Conservation (phyloP, 2,797 vertebrate species). For the Ctenochaetus hawaiiensis region DNA sequence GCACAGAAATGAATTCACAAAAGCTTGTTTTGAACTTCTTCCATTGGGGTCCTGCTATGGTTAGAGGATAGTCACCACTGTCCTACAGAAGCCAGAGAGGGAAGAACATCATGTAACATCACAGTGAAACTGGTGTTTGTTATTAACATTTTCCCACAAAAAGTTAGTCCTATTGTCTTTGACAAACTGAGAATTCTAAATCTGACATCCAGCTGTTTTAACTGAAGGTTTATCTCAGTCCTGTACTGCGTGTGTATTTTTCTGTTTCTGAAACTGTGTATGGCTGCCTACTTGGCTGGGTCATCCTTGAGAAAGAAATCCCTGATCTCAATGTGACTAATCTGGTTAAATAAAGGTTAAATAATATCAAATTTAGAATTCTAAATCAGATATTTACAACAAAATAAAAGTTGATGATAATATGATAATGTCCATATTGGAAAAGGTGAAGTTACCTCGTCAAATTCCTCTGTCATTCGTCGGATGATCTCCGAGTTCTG, state of each 20-base stretch:
- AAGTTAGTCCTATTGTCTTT: neutral
- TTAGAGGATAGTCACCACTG: conserved; percentile 98
- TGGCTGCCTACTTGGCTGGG: too few relatives aligned
- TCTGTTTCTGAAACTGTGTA: too few relatives aligned
- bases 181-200: neutral
- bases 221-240: too few relatives aligned
- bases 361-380: neutral
- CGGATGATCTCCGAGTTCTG: conserved; percentile 99
- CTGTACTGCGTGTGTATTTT: too few relatives aligned
- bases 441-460: conserved; percentile 89
- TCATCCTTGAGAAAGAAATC: too few relatives aligned
- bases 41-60: conserved; percentile 99
- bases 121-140: neutral
- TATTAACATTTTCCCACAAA: neutral
- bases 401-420: conserved; percentile 1
- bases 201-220: too few relatives aligned
- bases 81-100: conserved; percentile 85
- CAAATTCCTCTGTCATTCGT: conserved; percentile 99
- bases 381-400: neutral
- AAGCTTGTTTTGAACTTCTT: conserved; percentile 99
- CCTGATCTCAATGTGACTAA: too few relatives aligned
- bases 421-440: neutral
- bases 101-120: conserved; percentile 13
- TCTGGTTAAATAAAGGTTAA: too few relatives aligned
- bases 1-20: conserved; percentile 98